Evolutionary conservation across 1,140 invertebrate species (phyloP), one percentile per base, ranked within the genome.

Genomic region (Reticulitermes speratus): DNA sequence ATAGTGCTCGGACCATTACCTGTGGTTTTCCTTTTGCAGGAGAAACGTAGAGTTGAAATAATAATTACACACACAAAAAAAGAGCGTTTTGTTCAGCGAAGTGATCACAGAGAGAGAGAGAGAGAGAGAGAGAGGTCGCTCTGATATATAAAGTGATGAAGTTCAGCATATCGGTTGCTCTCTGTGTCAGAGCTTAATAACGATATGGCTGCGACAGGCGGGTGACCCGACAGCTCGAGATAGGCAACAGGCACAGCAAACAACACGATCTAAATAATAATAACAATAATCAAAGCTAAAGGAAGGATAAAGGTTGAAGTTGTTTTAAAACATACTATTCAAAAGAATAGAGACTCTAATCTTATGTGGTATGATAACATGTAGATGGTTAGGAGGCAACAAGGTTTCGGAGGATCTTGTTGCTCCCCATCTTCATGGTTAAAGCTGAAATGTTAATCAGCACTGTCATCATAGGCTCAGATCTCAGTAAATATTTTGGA

Each of bases 1-100:
- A 75, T 75, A 75, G 65, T 1, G 65, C n/a, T 75, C 65, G 65
- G 65, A 75, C 65, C 65, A 75, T 75, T 75, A 75, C 65, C 65
- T 75, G 65, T 75, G 65, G 65, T 75, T 75, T 75, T 75, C 65
- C 65, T 75, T 65, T 75, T 75, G 65, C 25, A 75, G 0, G 25
- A 75, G 65, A 75, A 75, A 75, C 65, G n/a, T 16, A 16, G 65
- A 75, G 65, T 75, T 75, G 65, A 75, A 75, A 75, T 75, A 75
- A 75, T 75, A 75, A 75, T 75, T 75, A 30, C 25, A 75, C 65
- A 75, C 65, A 75, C 6, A 75, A 75, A 75, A 75, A 38, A 38
- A 38, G n/a, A 75, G 65, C 65, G 65, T 75, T 75, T 75, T 75
- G 65, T 75, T 75, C 65, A 75, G n/a, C n/a, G 65, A 75, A 75